Evolutionary conservation across 1,140 invertebrate species (phyloP), one percentile per base, ranked within the genome.

Genomic region (Papilio glaucus): DNA sequence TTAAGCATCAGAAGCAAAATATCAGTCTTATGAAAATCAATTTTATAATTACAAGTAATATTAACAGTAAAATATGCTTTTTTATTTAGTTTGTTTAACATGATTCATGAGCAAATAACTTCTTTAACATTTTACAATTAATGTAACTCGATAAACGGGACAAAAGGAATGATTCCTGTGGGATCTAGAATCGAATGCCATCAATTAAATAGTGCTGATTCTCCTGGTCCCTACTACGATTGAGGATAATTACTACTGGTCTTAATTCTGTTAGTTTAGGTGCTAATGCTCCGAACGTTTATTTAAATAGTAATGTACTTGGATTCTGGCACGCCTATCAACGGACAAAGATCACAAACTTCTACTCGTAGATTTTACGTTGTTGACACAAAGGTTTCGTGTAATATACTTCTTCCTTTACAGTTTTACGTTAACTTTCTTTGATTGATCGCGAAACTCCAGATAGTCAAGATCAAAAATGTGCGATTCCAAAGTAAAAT

Each of bases 251-350:
- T 57, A 57, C 49, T 24, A 24, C 49, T 57, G 49, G 49, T 57
- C 49, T 57, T 57, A 57, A 57, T 21, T 57, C 49, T 57, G 49
- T 57, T 57, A 57, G 49, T 57, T 57, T 57, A 57, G 18, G 49
- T 57, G 49, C 49, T 57, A 57, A 57, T 57, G 49, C 24, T 24
- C 8, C 2, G 49, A 21, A 57, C 21, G 10, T 21, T 57, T 57
- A 21, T 57, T 49, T 49, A 18, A 57, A 10, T 21, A 10, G 9
- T 26, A 57, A 57, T 57, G 18, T 49, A 57, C 21, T 57, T 24
- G 21, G 49, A 26, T 57, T 57, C 4, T 5, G 15, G 0, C 21
- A 57, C 49, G 21, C 21, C 21, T 57, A 3, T 33, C n/a, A n/a
- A 24, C 1, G 49, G 10, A 13, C 39, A 41, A 41, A 13, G 39